A percentile compares a stretch with the other conserved stretches of the same genome.
Evolutionary conservation across 2,113 vertebrate genomes (phyloP).

Genomic region (Elephas maximus): DNA sequence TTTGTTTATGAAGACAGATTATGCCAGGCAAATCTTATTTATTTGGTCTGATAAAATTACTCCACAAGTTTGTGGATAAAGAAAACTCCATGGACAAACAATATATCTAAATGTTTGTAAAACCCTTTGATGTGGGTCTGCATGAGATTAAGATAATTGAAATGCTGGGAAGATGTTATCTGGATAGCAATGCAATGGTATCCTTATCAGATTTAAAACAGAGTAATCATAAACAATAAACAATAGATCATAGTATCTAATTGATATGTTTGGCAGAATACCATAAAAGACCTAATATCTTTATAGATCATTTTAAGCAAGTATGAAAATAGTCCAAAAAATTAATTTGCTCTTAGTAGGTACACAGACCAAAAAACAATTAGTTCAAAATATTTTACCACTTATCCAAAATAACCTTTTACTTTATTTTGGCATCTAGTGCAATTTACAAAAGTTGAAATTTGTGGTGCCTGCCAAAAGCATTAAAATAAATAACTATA

Average conservation of each 20-base stretch:
- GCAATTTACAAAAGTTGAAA: constrained; percentile 41
- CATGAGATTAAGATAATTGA: constrained; percentile 80
- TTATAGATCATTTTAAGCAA: constrained; percentile 61
- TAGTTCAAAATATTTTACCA: constrained; percentile 54
- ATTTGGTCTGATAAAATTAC: constrained; percentile 81
- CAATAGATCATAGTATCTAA: constrained; percentile 62
- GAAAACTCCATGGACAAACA: constrained; percentile 77
- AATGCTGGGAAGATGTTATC: constrained; percentile 76
- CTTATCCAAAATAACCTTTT: constrained; percentile 51
- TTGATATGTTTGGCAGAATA: constrained; percentile 63
- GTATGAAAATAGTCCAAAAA: constrained; percentile 59
- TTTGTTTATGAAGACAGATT: constrained; percentile 85
- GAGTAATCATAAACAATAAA: constrained; percentile 77
- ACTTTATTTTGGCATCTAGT: constrained; percentile 55
- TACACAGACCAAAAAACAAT: constrained; percentile 57
- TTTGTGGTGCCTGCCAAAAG: constrained; percentile 50
- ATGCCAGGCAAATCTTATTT: constrained; percentile 83
- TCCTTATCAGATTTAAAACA: constrained; percentile 80
- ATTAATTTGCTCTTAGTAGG: constrained; percentile 19
- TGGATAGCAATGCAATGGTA: constrained; percentile 70
- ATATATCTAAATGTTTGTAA: constrained; percentile 81
- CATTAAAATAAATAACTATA: not conserved
- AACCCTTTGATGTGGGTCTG: constrained; percentile 80
- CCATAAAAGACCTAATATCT: constrained; percentile 51
- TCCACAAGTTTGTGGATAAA: constrained; percentile 82